A percentile compares a stretch with the other conserved stretches of the same genome.
Evolutionary conservation across 2,888 invertebrate species (phyloP).

Genomic region (Dinocampus coccinellae): DNA sequence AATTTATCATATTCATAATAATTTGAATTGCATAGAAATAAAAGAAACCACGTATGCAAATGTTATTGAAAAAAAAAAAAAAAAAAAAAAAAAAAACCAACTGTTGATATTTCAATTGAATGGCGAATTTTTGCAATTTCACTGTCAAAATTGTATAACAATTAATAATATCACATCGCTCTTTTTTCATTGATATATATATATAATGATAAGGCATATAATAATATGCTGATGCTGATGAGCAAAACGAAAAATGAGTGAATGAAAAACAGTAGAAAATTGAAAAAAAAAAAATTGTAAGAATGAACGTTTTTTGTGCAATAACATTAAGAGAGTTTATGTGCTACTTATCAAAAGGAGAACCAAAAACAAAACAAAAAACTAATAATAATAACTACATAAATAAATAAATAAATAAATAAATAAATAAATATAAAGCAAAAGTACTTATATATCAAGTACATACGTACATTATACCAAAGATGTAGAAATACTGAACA

Average conservation of each 20-base stretch:
- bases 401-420: not conserved
- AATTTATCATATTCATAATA: not conserved
- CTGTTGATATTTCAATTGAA: not conserved
- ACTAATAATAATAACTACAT: too few species aligned
- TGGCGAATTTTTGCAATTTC: slow-evolving; percentile 1
- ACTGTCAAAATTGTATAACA: slow-evolving; percentile 57
- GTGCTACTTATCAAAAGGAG: not conserved
- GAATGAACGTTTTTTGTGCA: slow-evolving; percentile 4
- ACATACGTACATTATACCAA: not conserved
- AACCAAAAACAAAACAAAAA: not conserved
- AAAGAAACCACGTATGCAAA: not conserved
- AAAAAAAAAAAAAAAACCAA: slow-evolving; percentile 32
- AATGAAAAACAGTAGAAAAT: not conserved
- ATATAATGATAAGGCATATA: slow-evolving; percentile 49
- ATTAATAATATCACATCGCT: slow-evolving; percentile 43
- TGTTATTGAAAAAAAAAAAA: not conserved
- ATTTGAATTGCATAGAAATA: not conserved
- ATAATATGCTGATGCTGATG: slow-evolving; percentile 43
- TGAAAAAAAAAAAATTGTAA: slow-evolving; percentile 19
- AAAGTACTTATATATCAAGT: too few species aligned
- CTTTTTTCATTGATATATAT: slow-evolving; percentile 57
- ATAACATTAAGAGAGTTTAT: not conserved
- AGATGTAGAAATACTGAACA: not conserved
- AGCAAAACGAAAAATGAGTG: slow-evolving; percentile 35
- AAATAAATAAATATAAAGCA: not conserved